Conservation (phyloP, 2,113 vertebrate species). For the Zosterops hypoxanthus region DNA sequence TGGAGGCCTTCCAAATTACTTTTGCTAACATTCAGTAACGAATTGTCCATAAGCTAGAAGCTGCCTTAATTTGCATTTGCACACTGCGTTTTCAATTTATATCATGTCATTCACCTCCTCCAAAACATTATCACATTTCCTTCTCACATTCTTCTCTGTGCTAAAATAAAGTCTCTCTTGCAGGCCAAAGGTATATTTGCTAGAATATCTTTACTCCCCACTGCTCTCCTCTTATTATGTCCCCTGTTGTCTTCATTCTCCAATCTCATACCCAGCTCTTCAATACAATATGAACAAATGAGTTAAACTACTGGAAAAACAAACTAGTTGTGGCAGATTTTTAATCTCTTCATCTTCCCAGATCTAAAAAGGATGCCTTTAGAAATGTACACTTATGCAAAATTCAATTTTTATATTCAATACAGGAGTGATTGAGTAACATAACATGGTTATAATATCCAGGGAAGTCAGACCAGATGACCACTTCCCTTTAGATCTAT, state of each 20-base stretch:
- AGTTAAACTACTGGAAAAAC: background rate
- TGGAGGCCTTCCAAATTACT: constrained; percentile 2
- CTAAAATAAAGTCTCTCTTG: constrained; percentile 25
- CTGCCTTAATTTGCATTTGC: constrained; percentile 26
- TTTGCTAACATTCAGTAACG: background rate
- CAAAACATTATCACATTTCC: constrained; percentile 16
- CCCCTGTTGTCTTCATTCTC: background rate
- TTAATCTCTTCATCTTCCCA: background rate
- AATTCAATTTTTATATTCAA: background rate
- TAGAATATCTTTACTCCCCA: background rate
- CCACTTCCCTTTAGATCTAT: background rate
- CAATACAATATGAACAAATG: background rate
- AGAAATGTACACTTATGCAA: background rate
- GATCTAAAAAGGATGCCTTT: background rate
- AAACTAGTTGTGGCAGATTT: background rate
- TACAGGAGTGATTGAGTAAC: background rate
- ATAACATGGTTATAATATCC: background rate
- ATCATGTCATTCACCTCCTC: constrained; percentile 44
- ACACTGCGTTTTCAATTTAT: background rate
- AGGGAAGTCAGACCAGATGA: background rate
- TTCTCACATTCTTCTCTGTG: constrained; percentile 14
- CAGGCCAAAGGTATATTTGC: background rate
- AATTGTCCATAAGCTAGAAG: constrained; percentile 1
- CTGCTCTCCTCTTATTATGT: background rate
- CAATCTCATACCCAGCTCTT: background rate